These are phyloP conservation scores for Tachina lurida DNA, from an alignment of 2,888 invertebrate species.

Conservation along the genomic window DNA sequence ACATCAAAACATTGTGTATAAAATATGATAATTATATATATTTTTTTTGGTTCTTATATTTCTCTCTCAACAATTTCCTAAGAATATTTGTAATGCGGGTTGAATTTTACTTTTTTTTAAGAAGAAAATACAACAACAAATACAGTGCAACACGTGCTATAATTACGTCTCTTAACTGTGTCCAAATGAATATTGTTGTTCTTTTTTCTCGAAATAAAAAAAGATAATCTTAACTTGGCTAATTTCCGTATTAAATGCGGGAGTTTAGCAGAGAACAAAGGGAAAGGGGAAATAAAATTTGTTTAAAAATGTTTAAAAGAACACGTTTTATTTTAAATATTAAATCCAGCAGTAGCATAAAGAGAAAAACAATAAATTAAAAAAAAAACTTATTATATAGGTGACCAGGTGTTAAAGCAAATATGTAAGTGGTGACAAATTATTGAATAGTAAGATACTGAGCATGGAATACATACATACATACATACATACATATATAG, in stretches of 20 bases:
- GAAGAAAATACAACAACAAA: not conserved
- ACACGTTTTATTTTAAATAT: slow-evolving; percentile 60
- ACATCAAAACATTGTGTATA: not conserved
- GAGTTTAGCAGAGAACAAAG: slow-evolving; percentile 2
- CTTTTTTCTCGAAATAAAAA: not conserved
- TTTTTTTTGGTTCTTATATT: not conserved
- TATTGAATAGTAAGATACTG: not conserved
- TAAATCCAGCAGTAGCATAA: slow-evolving; percentile 45
- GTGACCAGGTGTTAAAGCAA: slow-evolving; percentile 54
- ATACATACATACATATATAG: not conserved
- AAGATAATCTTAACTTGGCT: slow-evolving; percentile 34
- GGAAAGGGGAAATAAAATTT: slow-evolving; percentile 4
- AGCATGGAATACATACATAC: not conserved
- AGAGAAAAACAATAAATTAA: slow-evolving; percentile 7
- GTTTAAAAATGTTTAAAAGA: slow-evolving; percentile 45
- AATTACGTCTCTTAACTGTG: slow-evolving; percentile 64
- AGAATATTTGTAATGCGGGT: slow-evolving; percentile 49
- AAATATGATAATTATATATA: not conserved
- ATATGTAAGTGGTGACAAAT: not conserved
- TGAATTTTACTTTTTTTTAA: not conserved
- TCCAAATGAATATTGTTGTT: slow-evolving; percentile 8
- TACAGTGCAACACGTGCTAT: slow-evolving; percentile 68
- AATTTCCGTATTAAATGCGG: slow-evolving; percentile 68
- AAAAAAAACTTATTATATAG: slow-evolving; percentile 11
- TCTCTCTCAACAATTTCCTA: not conserved